Evolutionary conservation across 2,888 invertebrate genomes (phyloP), one percentile per base, ranked within the genome.

Genomic region (Melanostoma mellinum): DNA sequence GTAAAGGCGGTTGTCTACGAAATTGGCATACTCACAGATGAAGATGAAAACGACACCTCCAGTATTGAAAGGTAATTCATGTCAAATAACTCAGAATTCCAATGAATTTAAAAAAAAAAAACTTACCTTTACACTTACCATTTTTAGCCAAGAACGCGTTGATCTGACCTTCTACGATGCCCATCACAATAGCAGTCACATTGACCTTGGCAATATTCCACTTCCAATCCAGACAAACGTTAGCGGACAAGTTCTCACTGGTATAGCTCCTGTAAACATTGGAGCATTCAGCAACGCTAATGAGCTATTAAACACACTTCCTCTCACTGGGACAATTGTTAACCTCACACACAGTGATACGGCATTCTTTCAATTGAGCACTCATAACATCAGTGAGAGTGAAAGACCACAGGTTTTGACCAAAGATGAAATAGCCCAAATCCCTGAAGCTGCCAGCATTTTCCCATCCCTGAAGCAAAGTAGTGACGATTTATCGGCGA

Each of bases 1-100:
- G 92, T 94, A 72, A 93, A 92, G 86, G 93, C 93, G 0, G 91
- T 93, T 4, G 93, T 93, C 44, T 94, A 94, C 86, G 94, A 94
- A 90, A 92, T 94, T 86, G 94, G 94, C 72, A 93, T 94, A 85
- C 89, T 94, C 38, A 93, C 93, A 3, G 93, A 94, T 79, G 92
- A 91, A 40, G 91, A 91, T 78, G 92, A 92, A 50, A 92, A 92
- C 30, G 91, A 90, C 6, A 91, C 91, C 6, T 63, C 63, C 9
- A 89, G 89, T 40, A 89, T 90, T 68, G 91, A 90, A 81, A 90
- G 86, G 87, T 87, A 78, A 60, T 6, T 53, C 1, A 40, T 30
- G 50, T n/a, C 72, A 35, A 44, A 72, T 2, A 20, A 20, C 20
- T 20, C 20, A 20, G 20, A 20, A 20, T 1, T 20, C 20, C 20